Base-by-base conservation (phyloP, 2,888 invertebrate genomes). In the Nomada ferruginata region DNA sequence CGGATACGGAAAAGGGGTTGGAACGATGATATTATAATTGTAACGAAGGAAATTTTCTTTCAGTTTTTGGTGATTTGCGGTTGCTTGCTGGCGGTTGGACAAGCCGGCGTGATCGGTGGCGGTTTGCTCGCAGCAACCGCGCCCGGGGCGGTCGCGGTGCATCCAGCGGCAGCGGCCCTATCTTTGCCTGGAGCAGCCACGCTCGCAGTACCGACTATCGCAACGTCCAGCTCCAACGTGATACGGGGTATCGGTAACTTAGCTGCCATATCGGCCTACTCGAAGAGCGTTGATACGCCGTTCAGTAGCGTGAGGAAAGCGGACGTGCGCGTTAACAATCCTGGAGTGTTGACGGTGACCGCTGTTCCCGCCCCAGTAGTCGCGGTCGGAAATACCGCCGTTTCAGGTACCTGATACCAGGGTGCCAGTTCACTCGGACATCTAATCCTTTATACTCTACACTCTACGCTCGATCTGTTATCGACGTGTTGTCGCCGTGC, bases 21-120 rank as follows among this genome's bases (percentile, higher is more conserved):
- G 7, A 36, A 36, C 1, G 36, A 36, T 36, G 5, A 36, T 36
- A 36, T 36, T 36, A 63, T 50, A 57, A 60, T 11, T 42, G 13
- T 55, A 11, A 50, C 13, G 13, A 13, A 36, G 2, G 36, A 42
- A 10, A 13, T 26, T 18, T 61, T 15, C 4, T 70, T 52, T 47
- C 83, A 91, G 91, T 75, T 86, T 53, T 76, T 91, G 80, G 84
- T 89, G 26, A 66, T 91, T 76, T 91, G 90, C 59, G 90, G 89
- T 63, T 90, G 90, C 77, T 82, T 92, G 79, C 72, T 92, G 89
- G 92, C 91, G 44, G 87, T 90, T 42, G 90, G 88, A 18, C 81
- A 89, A 55, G 91, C 91, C 47, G 91, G 91, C 44, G 86, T 91
- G 26, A 87, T 90, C 73, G 88, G 89, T 18, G 86, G 88, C 15